Conservation (phyloP, 2,797 vertebrate species). For the Enteromius afrohamiltoni region DNA sequence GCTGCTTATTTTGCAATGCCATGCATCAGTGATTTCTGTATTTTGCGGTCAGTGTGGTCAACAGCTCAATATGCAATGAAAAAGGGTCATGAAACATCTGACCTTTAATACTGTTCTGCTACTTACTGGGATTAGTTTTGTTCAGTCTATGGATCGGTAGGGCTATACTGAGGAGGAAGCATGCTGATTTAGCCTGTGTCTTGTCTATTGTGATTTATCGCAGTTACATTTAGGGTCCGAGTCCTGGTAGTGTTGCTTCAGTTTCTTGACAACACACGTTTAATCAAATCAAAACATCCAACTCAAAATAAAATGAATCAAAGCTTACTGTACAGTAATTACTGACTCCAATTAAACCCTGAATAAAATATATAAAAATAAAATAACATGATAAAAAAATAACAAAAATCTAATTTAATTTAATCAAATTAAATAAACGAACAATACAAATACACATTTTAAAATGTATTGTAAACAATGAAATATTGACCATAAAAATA, state of each 20-base stretch:
- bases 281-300: constrained; percentile 1
- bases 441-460: too few species aligned
- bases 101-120: constrained; percentile 22
- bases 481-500: too few species aligned
- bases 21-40: neutral
- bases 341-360: neutral
- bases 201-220: neutral
- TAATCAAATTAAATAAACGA: too few species aligned
- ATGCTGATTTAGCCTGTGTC: neutral
- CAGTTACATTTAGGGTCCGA: neutral
- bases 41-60: constrained; percentile 22
- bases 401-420: too few species aligned
- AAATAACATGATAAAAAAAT: too few species aligned
- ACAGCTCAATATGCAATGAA: constrained; percentile 9
- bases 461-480: too few species aligned
- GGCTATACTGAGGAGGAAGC: neutral
- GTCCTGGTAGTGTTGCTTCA: neutral
- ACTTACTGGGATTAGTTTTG: constrained; percentile 13
- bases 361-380: neutral
- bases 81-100: neutral
- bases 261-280: neutral
- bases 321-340: neutral
- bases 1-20: neutral
- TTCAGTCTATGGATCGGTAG: neutral
- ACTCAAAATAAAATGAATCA: neutral